Conservation (phyloP, 1,140 invertebrate species). For the Uloborus diversus region DNA sequence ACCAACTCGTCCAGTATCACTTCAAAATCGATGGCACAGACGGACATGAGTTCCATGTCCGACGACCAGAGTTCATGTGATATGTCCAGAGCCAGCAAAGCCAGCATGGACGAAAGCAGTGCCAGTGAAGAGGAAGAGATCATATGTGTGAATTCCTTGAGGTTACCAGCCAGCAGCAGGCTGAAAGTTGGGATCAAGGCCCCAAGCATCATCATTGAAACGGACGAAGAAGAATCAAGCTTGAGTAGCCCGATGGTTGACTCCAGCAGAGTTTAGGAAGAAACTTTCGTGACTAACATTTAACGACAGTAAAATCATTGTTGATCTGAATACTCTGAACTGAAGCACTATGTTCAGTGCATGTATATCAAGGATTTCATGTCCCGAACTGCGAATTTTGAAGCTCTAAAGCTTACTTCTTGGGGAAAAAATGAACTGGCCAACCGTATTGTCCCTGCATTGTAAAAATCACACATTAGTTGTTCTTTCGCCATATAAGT, state of each 20-base stretch:
- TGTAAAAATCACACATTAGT: no score
- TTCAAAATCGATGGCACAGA: background rate
- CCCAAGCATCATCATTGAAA: background rate
- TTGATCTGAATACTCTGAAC: no score
- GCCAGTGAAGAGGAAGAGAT: background rate
- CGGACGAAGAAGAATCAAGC: background rate
- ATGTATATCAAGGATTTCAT: no score
- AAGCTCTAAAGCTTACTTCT: no score
- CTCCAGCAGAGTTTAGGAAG: no score
- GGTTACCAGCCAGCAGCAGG: background rate
- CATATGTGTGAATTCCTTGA: background rate
- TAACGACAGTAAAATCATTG: no score
- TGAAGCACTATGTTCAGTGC: no score
- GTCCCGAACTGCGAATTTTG: no score
- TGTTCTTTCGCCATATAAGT: no score
- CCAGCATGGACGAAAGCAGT: background rate
- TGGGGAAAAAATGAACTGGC: no score
- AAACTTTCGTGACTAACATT: no score
- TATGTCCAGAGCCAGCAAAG: background rate
- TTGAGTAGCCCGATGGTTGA: background rate
- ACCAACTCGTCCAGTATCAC: background rate
- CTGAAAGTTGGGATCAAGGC: background rate
- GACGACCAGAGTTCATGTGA: background rate
- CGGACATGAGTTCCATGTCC: background rate
- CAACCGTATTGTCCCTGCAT: no score